A percentile compares a stretch with the other conserved stretches of the same genome.
phyloP scores from a whole-genome alignment of 2,113 vertebrate genomes.

The rabbit (Oryctolagus cuniculus) region mOryCun1.1 NC_091436.1:145888501-145889000 shows the following conservation, averaged over 20 bases:
- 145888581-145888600: slow-evolving; percentile 22
- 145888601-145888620: neutral
- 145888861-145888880: neutral
- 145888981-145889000: too few species aligned
- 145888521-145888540: neutral
- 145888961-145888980: too few species aligned
- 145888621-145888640: neutral
- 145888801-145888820: neutral
- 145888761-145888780: neutral
- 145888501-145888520: neutral
- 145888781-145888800: neutral
- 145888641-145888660: neutral
- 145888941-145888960: neutral
- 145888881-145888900: neutral
- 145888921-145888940: neutral
- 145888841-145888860: neutral
- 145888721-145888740: neutral
- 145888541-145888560: neutral
- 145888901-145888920: neutral
- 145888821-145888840: neutral
- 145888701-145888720: neutral
- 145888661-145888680: neutral
- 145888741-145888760: neutral
- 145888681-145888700: neutral
- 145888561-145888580: neutral